A percentile compares a stretch with the other conserved stretches of the same genome.
Conservation (phyloP, 2,113 vertebrate genomes). For the Salvelinus namaycush region DNA sequence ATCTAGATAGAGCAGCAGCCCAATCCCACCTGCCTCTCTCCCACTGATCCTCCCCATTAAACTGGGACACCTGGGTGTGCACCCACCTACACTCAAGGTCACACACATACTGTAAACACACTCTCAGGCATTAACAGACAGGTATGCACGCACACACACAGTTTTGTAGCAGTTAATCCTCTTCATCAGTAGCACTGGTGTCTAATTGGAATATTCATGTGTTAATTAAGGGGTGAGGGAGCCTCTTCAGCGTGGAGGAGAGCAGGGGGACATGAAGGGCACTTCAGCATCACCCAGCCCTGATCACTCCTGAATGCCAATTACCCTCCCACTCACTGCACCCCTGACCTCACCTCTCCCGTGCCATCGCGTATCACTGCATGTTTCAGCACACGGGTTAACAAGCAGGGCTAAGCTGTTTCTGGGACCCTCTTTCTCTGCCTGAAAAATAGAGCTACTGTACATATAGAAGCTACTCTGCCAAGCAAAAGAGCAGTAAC, state of each 20-base stretch:
- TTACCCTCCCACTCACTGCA: slow-evolving; percentile 54
- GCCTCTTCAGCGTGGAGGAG: slow-evolving; percentile 69
- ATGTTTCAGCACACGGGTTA: slow-evolving; percentile 30
- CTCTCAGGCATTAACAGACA: slow-evolving; percentile 12
- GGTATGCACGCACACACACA: slow-evolving; percentile 9
- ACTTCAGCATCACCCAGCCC: slow-evolving; percentile 65
- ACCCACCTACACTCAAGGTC: slow-evolving; percentile 66
- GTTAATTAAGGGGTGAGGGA: slow-evolving; percentile 82
- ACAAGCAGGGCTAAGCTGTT: slow-evolving; percentile 26
- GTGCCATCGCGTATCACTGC: slow-evolving; percentile 21
- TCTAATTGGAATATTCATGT: slow-evolving; percentile 88
- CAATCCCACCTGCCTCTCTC: slow-evolving; percentile 57
- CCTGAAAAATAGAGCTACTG: not conserved
- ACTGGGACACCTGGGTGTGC: slow-evolving; percentile 73
- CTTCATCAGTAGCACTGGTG: slow-evolving; percentile 68
- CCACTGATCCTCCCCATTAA: slow-evolving; percentile 60
- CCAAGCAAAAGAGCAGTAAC: too few relatives aligned
- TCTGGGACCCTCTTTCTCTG: not conserved
- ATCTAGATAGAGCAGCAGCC: slow-evolving; percentile 58
- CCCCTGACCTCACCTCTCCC: slow-evolving; percentile 31
- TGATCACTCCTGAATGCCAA: slow-evolving; percentile 71
- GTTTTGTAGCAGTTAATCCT: slow-evolving; percentile 58
- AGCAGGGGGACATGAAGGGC: slow-evolving; percentile 67
- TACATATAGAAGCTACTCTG: too few relatives aligned
- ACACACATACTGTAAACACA: slow-evolving; percentile 43